Base-by-base conservation (phyloP, 1,140 invertebrate genomes). In the Zaprionus lachaisei region DNA sequence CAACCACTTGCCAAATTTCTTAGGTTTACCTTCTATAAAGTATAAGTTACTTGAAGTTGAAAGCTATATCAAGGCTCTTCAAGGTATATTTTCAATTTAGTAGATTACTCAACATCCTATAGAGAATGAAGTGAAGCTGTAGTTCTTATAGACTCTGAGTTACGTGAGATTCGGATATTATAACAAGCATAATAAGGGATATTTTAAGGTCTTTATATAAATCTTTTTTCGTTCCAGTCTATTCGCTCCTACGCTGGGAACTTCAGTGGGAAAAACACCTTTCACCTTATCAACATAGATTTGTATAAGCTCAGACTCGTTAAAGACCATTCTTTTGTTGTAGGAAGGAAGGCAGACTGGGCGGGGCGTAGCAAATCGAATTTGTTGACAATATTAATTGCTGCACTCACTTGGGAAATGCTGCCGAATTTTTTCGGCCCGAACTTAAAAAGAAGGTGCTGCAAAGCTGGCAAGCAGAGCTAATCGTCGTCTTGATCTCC, bases 331-430 rank as follows among this genome's bases (percentile, higher is more conserved):
- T 51, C 47, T 51, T 17, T 24, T 51, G 20, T 44, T 38, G 37
- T 38, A n/a, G n/a, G 3, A 17, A 15, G 14, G 41, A n/a, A 9
- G 41, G n/a, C 37, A 38, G 37, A 38, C 37, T 1, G 37, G 37
- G 37, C 41, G n/a, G 47, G 20, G 47, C 47, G 47, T 24, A 11
- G 1, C 47, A 51, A 51, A 51, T 51, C 11, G 47, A 51, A 24
- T 51, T 51, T 56, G 49, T 62, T 41, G 37, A 37, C 34, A 64
- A 71, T 60, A 75, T 70, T 60, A 75, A 74, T 75, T 75, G 38
- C 34, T 34, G 34, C 15, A 24, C 31, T 54, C 61, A 51, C 11
- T 15, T n/a, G 15, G 5, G 5, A 56, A 56, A 7, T n/a, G 24
- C 47, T 51, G 47, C 47, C 12, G 47, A 51, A 51, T 24, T 24